Conservation (phyloP, 2,113 vertebrate genomes). For the Pygoscelis adeliae region DNA sequence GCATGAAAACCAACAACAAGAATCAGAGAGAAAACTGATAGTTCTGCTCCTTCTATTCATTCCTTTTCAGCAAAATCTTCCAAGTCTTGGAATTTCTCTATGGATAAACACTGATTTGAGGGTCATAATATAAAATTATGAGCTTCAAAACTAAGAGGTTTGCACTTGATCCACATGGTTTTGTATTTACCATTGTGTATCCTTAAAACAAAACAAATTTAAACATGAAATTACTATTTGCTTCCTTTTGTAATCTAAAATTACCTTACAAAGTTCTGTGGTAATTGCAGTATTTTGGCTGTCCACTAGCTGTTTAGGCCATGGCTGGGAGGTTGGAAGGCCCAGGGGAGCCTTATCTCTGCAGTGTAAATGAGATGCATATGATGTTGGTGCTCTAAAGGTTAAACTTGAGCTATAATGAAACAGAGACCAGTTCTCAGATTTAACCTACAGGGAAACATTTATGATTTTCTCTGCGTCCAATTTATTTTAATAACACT, state of each 20-base stretch:
- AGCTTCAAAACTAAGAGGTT: neutral
- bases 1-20: neutral
- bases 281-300: neutral
- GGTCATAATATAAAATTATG: neutral
- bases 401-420: slow-evolving; percentile 37
- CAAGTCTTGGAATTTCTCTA: neutral
- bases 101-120: neutral
- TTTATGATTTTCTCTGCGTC: slow-evolving; percentile 56
- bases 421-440: neutral
- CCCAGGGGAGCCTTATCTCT: neutral
- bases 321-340: neutral
- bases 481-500: slow-evolving; percentile 71
- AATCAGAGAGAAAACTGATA: neutral
- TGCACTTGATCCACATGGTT: accelerated
- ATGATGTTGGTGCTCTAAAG: neutral
- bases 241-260: neutral
- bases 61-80: neutral
- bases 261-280: neutral
- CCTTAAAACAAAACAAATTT: neutral
- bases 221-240: neutral
- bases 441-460: slow-evolving; percentile 45
- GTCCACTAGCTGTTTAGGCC: neutral
- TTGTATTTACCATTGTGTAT: neutral
- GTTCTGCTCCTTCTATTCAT: neutral
- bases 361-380: neutral